Percentiles rank a stretch among this genome's conserved stretches.
Evolutionary conservation across 2,113 vertebrate genomes (phyloP).

Genomic region (Dicaeum eximium): DNA sequence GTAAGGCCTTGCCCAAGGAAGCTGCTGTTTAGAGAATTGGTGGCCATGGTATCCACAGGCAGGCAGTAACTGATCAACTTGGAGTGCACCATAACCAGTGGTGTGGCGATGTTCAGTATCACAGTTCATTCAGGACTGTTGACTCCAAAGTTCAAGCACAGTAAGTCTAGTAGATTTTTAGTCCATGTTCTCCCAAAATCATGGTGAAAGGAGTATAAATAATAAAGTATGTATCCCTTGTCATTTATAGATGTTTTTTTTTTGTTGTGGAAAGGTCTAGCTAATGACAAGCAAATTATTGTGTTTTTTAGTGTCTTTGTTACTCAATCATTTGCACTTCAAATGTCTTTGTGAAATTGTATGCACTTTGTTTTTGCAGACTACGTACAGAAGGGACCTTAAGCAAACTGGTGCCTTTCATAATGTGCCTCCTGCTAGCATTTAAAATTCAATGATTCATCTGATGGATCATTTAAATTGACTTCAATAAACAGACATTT

Average conservation of each 20-base stretch:
- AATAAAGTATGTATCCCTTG: background rate
- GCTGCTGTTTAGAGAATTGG: background rate
- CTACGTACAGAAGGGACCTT: background rate
- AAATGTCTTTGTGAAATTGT: slow-evolving; percentile 1
- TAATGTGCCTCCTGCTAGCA: background rate
- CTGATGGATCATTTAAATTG: background rate
- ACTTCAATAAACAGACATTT: background rate
- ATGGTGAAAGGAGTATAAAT: background rate
- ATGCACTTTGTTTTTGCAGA: background rate
- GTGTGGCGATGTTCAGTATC: background rate
- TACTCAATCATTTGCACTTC: background rate
- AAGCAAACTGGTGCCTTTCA: background rate
- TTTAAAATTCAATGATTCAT: slow-evolving; percentile 17
- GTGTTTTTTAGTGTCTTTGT: background rate
- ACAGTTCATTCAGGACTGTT: background rate
- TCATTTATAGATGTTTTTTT: background rate
- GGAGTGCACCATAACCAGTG: background rate
- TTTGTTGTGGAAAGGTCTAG: background rate
- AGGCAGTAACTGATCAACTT: background rate
- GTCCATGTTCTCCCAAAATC: background rate
- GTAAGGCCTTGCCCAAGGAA: background rate
- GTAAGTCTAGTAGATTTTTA: background rate
- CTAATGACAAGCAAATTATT: background rate
- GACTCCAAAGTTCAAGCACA: background rate
- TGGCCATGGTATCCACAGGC: background rate